phyloP scores from a whole-genome alignment of 1,140 invertebrate genomes.

The Drosophila rhopaloa region DNA sequence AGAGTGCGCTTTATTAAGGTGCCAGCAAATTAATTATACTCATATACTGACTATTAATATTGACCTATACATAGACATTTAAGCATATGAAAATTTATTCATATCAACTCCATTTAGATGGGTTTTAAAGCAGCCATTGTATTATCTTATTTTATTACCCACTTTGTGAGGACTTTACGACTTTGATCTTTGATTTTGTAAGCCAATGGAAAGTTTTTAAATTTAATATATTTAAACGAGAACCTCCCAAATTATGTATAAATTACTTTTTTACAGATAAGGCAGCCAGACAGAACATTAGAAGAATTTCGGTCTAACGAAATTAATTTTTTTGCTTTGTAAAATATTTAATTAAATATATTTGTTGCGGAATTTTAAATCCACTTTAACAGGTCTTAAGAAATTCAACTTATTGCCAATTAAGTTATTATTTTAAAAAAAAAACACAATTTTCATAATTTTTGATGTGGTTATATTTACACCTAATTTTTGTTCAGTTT shows the following conservation, averaged over 20 bases:
- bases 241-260: background rate
- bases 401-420: too few relatives aligned
- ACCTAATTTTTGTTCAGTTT: too few relatives aligned
- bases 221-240: background rate
- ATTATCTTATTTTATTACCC: conserved; percentile 13
- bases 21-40: conserved; percentile 7
- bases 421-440: too few relatives aligned
- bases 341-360: too few relatives aligned
- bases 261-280: background rate
- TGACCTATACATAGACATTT: background rate
- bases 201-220: background rate
- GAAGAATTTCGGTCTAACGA: too few relatives aligned
- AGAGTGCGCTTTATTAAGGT: background rate
- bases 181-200: conserved; percentile 10
- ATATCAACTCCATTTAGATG: background rate
- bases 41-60: conserved; percentile 15
- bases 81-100: background rate
- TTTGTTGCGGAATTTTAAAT: too few relatives aligned
- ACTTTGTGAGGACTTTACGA: conserved; percentile 1
- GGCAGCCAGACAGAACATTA: too few relatives aligned
- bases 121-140: conserved; percentile 6
- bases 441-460: too few relatives aligned
- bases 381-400: too few relatives aligned
- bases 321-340: too few relatives aligned
- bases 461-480: too few relatives aligned